Evolutionary conservation across 1,140 invertebrate genomes (phyloP), one percentile per base, ranked within the genome.

Genomic region (Sinella curviseta): DNA sequence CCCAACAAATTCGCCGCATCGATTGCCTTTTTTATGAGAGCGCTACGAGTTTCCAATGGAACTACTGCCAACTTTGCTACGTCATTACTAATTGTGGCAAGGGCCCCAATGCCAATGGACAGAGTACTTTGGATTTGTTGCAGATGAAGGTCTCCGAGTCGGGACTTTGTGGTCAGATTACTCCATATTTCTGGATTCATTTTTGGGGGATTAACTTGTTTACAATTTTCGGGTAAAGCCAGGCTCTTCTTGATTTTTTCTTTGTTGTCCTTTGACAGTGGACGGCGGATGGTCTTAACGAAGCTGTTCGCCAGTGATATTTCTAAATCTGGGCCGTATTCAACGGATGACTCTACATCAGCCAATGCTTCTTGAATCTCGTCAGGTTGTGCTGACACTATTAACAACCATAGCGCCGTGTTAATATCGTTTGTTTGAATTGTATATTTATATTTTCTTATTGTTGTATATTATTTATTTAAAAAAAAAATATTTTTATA

Each of bases 181-280:
- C 8, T 34, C 80, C 80, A 81, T 26, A 81, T 77, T 31, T 34
- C 55, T 12, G 74, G 67, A 39, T 81, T 81, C 2, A 81, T 57
- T 35, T 74, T 76, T 34, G 80, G 80, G 0, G 65, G 60, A 12
- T 14, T n/a, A 8, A 81, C 12, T 14, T 4, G 4, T 20, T 78
- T 78, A 0, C n/a, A 35, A 77, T 81, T 81, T 1, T 26, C 33
- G 28, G 80, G 77, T 0, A 36, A 1, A 20, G 67, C 76, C n/a
- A 67, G 48, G 1, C 16, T 1, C 8, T 3, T 17, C 26, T 77
- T 80, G 0, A 77, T 24, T 17, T 55, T 48, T 1, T 48, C 67
- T 20, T 33, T 17, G 33, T 24, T 4, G 17, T 80, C 76, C 28
- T 80, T 80, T 2, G 76, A 16, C 3, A 80, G 24, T 20, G 30